These are phyloP conservation scores for Piaya cayana DNA, from an alignment of 2,113 vertebrate species.

Conservation along the genomic window DNA sequence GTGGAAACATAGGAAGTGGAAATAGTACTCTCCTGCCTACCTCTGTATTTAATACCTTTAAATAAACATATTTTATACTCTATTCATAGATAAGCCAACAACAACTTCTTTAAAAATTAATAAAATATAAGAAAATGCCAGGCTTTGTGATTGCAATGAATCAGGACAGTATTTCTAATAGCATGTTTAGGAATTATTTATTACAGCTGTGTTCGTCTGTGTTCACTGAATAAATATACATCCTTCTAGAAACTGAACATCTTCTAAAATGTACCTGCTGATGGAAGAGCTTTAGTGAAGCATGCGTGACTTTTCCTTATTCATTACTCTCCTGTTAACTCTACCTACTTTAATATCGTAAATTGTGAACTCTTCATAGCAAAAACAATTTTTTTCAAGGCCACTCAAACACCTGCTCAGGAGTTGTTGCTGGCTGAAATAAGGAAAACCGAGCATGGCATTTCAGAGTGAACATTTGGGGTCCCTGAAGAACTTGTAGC, in stretches of 20 bases:
- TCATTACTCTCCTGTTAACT: neutral
- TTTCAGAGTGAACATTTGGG: neutral
- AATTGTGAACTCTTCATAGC: neutral
- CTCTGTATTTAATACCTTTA: neutral
- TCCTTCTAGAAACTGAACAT: neutral
- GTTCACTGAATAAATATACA: neutral
- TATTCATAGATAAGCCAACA: neutral
- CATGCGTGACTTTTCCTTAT: neutral
- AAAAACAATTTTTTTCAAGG: neutral
- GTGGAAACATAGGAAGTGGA: too few species aligned
- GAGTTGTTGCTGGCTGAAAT: neutral
- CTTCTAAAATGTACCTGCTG: neutral
- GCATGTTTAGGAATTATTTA: neutral
- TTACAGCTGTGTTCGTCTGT: neutral
- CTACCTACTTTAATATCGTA: neutral
- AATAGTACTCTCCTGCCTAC: neutral
- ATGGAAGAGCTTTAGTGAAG: neutral
- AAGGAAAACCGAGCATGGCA: neutral
- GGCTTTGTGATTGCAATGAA: neutral
- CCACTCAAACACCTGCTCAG: neutral
- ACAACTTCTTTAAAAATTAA: neutral
- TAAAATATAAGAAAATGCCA: neutral
- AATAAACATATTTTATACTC: neutral
- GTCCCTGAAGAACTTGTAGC: too few species aligned
- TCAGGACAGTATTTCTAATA: neutral